Evolutionary conservation across 2,888 invertebrate genomes (phyloP).

Genomic region (Pollenia amentaria): DNA sequence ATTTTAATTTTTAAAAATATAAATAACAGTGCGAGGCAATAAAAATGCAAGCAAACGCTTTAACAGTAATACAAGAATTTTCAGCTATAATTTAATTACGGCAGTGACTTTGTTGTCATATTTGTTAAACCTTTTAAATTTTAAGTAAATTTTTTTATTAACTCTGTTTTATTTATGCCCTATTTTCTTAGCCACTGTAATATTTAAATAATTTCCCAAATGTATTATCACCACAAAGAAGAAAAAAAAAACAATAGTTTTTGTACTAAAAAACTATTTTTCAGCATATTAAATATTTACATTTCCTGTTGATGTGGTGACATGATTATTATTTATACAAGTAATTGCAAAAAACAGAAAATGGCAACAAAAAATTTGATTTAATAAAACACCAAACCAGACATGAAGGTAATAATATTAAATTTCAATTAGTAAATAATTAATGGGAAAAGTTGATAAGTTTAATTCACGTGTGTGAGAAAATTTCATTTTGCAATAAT

Average conservation of each 20-base stretch:
- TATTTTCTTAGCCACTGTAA: not conserved
- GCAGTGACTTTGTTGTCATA: not conserved
- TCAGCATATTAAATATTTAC: constrained; percentile 52
- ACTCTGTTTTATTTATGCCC: no score
- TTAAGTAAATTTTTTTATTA: not conserved
- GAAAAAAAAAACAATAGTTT: not conserved
- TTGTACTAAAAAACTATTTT: constrained; percentile 26
- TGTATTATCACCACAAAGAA: constrained; percentile 24
- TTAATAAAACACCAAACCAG: constrained; percentile 17
- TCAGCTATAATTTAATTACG: no score
- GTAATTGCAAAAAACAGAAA: constrained; percentile 17
- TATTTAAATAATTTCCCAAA: constrained; percentile 26
- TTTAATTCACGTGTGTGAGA: constrained; percentile 35
- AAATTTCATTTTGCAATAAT: constrained; percentile 15
- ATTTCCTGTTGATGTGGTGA: constrained; percentile 59
- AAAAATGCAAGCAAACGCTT: not conserved
- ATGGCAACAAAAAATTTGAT: not conserved
- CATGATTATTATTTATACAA: constrained; percentile 45
- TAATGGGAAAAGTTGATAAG: constrained; percentile 31
- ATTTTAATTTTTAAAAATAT: not conserved
- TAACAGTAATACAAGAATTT: no score
- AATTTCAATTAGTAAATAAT: constrained; percentile 59
- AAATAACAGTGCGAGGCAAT: not conserved
- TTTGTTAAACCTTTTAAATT: no score
- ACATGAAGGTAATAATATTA: constrained; percentile 47